phyloP scores from a whole-genome alignment of 2,797 vertebrate species.

The Nasua narica region DNA sequence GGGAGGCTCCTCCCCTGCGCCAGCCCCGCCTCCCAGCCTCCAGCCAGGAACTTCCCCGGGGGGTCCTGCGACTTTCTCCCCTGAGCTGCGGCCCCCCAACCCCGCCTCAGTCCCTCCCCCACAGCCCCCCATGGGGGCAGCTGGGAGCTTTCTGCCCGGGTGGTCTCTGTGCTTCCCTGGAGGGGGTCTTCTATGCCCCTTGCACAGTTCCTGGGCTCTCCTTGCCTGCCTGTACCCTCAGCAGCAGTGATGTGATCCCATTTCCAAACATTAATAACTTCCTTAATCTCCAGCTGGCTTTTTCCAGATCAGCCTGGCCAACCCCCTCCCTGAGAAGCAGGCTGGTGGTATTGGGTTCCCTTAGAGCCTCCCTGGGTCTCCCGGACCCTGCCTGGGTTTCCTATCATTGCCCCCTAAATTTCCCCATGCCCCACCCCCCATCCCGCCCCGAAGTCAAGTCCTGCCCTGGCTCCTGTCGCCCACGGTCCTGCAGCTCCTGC shows the following conservation, averaged over 20 bases:
- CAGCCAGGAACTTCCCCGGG: not conserved
- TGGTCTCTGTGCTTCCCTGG: not conserved
- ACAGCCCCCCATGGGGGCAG: not conserved
- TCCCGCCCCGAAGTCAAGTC: not conserved
- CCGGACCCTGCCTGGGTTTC: not conserved
- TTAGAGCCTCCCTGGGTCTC: not conserved
- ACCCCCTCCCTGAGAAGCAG: not conserved
- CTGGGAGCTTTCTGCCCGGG: not conserved
- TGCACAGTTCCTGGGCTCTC: not conserved
- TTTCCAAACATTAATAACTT: slow-evolving; percentile 74
- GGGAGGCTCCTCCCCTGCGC: not conserved
- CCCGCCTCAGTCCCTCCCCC: not conserved
- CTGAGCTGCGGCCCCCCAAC: not conserved
- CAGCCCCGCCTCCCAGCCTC: not conserved
- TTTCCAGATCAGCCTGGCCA: slow-evolving; percentile 19
- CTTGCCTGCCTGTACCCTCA: slow-evolving; percentile 21
- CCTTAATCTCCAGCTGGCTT: slow-evolving; percentile 69
- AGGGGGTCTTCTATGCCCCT: not conserved
- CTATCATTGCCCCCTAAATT: not conserved
- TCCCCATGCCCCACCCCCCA: not conserved
- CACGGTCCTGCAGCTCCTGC: not conserved
- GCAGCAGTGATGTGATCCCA: slow-evolving; percentile 36
- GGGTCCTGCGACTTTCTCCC: not conserved
- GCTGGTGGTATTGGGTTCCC: not conserved
- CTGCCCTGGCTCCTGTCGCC: not conserved